Base-by-base conservation (phyloP, 1,140 invertebrate species). In the Papilio polyxenes region DNA sequence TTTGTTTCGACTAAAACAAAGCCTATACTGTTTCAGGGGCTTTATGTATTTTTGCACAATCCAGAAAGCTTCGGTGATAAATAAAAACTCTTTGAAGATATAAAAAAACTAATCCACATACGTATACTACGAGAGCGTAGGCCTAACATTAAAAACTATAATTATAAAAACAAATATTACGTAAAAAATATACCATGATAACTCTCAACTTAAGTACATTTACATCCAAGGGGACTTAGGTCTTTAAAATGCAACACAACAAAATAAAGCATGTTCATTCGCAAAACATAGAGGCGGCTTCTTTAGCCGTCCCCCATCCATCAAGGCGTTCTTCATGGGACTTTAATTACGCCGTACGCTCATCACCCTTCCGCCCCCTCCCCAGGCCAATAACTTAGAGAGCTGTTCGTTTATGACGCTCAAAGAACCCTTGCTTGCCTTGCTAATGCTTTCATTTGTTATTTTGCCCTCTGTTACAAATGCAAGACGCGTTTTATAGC, bases 351-450 rank as follows among this genome's bases (percentile, higher is more conserved):
- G 59, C 59, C 80, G 77, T 80, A 76, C 37, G 56, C 77, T 59
- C 82, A 59, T 74, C 82, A 40, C 75, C 75, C 75, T 77, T 77
- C 80, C 65, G 23, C 31, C 79, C 82, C 79, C 81, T 65, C 80
- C 62, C 81, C 76, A 59, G 53, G 83, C 81, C 80, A 86, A 86
- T 86, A 85, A 86, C 84, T 85, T 84, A 85, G 84, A 84, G 81
- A 84, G 80, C 80, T 81, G 75, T 80, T 79, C 78, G 59, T 75
- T 83, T 83, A 62, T 51, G 49, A 48, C 40, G 59, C 74, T 80
- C 51, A 75, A 59, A 75, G 49, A 23, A 72, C 31, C 69, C 56
- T 82, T 53, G 65, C 81, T n/a, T 59, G 49, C 37, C 8, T 17
- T 76, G 53, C 75, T 82, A 76, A 82, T 78, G 44, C 75, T 51